A percentile compares a stretch with the other conserved stretches of the same genome.
These are phyloP conservation scores for Thymallus thymallus DNA, from an alignment of 2,113 vertebrate species.

Conservation along the genomic window DNA sequence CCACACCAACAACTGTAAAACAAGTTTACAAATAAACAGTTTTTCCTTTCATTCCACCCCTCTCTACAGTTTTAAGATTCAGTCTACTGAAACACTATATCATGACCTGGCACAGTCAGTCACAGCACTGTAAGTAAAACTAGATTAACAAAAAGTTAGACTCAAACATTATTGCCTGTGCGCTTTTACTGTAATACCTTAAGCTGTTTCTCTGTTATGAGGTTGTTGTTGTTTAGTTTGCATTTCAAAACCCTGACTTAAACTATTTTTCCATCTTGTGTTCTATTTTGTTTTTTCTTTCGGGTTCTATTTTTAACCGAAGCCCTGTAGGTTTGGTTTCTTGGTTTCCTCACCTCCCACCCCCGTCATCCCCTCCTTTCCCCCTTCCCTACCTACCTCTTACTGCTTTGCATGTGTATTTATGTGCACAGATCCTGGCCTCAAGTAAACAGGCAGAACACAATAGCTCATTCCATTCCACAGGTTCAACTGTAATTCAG, in stretches of 20 bases:
- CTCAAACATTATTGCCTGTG: constrained; percentile 31
- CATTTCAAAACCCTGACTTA: constrained; percentile 26
- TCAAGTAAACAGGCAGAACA: constrained; percentile 64
- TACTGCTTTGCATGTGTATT: constrained; percentile 53
- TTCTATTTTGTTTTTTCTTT: constrained; percentile 45
- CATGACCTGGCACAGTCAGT: constrained; percentile 32
- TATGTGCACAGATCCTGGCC: constrained; percentile 55
- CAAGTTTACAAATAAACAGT: neutral
- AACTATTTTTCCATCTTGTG: constrained; percentile 16
- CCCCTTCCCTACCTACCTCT: constrained; percentile 7
- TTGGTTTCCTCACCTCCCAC: constrained; percentile 11
- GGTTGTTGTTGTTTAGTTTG: constrained; percentile 26
- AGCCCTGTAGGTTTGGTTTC: constrained; percentile 46
- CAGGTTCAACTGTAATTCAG: constrained; percentile 59
- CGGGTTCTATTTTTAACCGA: constrained; percentile 57
- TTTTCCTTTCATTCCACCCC: neutral
- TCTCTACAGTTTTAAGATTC: neutral
- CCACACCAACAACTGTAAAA: neutral
- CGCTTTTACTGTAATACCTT: neutral
- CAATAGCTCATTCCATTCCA: constrained; percentile 63
- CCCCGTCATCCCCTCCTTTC: too few species aligned
- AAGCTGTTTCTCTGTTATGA: constrained; percentile 23
- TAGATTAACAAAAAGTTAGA: constrained; percentile 41
- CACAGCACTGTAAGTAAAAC: constrained; percentile 39
- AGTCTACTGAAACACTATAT: neutral